A percentile compares a stretch with the other conserved stretches of the same genome.
These are phyloP conservation scores for Apomyelois bistriatella DNA, from an alignment of 2,888 invertebrate species.

Conservation along the genomic window DNA sequence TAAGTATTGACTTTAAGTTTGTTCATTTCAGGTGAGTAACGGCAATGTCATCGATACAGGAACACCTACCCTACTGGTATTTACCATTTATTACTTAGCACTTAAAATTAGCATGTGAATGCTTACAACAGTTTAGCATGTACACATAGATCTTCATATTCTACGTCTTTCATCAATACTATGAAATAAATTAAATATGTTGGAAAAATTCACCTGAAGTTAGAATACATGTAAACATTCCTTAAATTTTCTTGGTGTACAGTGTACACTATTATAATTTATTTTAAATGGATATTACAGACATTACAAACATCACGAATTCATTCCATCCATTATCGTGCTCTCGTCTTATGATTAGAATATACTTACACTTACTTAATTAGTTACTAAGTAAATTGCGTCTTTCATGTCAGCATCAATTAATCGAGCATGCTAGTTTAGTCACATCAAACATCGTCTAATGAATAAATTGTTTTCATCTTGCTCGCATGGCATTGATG, in stretches of 20 bases:
- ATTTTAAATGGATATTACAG: too few relatives aligned
- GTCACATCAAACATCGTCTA: conserved; percentile 24
- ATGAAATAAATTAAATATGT: not conserved
- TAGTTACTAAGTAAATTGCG: not conserved
- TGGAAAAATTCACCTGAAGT: too few relatives aligned
- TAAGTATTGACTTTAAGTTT: conserved; percentile 22
- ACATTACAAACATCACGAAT: not conserved
- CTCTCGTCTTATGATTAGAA: not conserved
- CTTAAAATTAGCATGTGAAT: conserved; percentile 42
- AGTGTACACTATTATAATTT: too few relatives aligned
- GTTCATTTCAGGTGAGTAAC: conserved; percentile 76
- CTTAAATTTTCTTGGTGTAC: too few relatives aligned
- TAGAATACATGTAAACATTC: too few relatives aligned
- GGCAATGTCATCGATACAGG: conserved; percentile 80
- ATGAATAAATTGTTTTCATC: conserved; percentile 32
- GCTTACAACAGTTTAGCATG: conserved; percentile 14
- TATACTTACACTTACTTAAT: too few relatives aligned
- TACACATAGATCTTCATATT: conserved; percentile 4
- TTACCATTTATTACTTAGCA: conserved; percentile 47
- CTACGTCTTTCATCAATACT: not conserved
- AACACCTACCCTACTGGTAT: conserved; percentile 77
- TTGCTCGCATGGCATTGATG: conserved; percentile 41
- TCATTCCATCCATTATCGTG: not conserved
- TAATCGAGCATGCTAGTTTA: conserved; percentile 31
- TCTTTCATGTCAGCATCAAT: conserved; percentile 13